These are phyloP conservation scores for Eupithecia centaureata DNA, from an alignment of 2,888 invertebrate species.

Conservation along the genomic window DNA sequence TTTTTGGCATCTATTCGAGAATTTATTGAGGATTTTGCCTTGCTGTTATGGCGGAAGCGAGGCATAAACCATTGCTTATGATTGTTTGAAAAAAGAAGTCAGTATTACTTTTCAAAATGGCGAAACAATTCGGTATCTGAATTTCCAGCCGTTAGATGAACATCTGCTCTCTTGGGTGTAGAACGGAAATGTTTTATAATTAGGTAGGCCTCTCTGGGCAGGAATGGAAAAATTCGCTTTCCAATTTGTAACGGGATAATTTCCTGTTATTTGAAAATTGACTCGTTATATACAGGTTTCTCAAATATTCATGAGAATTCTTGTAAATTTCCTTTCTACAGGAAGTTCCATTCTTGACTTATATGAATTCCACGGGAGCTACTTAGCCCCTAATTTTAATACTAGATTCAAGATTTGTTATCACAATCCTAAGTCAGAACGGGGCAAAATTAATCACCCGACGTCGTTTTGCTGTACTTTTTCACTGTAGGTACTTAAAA, in stretches of 20 bases:
- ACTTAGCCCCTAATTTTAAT: too few species aligned
- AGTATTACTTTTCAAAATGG: not conserved
- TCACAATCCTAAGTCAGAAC: too few species aligned
- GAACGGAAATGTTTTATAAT: constrained; percentile 5
- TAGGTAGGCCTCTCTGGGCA: constrained; percentile 4
- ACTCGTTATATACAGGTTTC: not conserved
- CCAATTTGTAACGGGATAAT: constrained; percentile 5
- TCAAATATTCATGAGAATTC: not conserved
- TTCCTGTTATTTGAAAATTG: constrained; percentile 3
- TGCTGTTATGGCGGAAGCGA: not conserved
- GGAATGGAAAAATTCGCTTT: not conserved
- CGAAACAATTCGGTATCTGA: not conserved
- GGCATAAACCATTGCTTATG: not conserved
- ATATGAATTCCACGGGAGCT: not conserved
- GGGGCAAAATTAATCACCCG: too few species aligned
- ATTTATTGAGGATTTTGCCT: not conserved
- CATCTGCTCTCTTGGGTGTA: constrained; percentile 1
- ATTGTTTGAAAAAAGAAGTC: not conserved
- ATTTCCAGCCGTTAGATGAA: constrained; percentile 6
- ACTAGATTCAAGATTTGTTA: too few species aligned
- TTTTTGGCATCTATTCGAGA: not conserved
- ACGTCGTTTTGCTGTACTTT: too few species aligned
- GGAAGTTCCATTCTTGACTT: too few species aligned
- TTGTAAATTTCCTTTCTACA: not conserved
- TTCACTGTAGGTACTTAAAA: too few species aligned